Base-by-base conservation (phyloP, 2,113 vertebrate species). In the Chitala chitala region DNA sequence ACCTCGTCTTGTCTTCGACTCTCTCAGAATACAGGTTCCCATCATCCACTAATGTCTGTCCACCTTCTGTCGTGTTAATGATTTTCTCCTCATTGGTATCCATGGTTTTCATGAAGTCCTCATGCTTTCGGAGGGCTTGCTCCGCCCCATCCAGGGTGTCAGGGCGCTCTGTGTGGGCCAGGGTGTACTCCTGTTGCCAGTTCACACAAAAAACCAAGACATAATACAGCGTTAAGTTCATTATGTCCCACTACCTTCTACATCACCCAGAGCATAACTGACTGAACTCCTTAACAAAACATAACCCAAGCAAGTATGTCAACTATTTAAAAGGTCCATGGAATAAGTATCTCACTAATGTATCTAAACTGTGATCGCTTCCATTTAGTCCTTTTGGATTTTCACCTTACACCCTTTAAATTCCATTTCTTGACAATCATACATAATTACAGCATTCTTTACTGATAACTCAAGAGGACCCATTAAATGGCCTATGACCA, bases 31-130 rank as follows among this genome's bases (percentile, higher is more conserved):
- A 94, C 79, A 95, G 87, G 82, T 96, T 98, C n/a, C 85, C 87
- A 50, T 91, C 87, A 1, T 90, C 85, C 74, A 94, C 85, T 77
- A 98, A 91, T 44, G 88, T 87, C 79, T 87, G 89, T 55, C 96
- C 96, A 0, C 75, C 68, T 53, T 85, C 85, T 75, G 95, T 81
- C 1, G 84, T 86, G 59, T 89, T 87, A 0, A 88, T 81, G 20
- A 99, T 89, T 72, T 98, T 98, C 76, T 96, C 91, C 12, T 89
- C 81, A 4, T 92, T 96, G 85, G 89, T 92, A 70, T 94, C 90
- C 94, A 98, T 90, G 71, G 89, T 84, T 50, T 82, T 75, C 1
- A 89, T 55, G 80, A 98, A 98, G 74, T 94, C 94, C 81, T 98
- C 94, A 26, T 98, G 95, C 76, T 93, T 95, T 81, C 92, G 93